Evolutionary conservation across 2,888 invertebrate genomes (phyloP).

Genomic region (Dasysyrphus albostriatus): DNA sequence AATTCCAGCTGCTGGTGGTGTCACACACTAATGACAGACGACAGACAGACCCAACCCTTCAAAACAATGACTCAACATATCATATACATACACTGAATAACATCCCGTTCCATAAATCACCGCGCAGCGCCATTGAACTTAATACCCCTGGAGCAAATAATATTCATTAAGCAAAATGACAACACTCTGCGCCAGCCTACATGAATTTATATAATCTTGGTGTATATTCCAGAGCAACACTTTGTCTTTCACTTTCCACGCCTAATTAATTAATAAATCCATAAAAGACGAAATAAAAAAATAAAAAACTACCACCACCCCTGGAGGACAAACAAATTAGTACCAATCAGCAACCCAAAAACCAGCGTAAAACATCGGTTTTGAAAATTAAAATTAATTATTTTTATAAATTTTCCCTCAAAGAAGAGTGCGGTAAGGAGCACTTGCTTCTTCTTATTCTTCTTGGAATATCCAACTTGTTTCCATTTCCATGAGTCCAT

Average conservation of each 20-base stretch:
- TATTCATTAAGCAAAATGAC: conserved; percentile 73
- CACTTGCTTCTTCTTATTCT: background rate
- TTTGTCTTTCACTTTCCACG: conserved; percentile 75
- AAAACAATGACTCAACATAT: conserved; percentile 54
- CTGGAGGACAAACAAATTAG: conserved; percentile 72
- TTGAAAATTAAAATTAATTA: conserved; percentile 69
- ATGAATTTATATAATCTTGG: conserved; percentile 14
- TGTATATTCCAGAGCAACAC: conserved; percentile 54
- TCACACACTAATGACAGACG: conserved; percentile 19
- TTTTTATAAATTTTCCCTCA: conserved; percentile 46
- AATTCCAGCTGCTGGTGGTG: background rate
- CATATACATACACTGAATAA: background rate
- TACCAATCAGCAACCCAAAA: conserved; percentile 67
- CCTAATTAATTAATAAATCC: conserved; percentile 70
- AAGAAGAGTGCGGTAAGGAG: background rate
- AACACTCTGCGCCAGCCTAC: conserved; percentile 53
- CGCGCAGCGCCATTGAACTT: conserved; percentile 72
- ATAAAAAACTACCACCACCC: conserved; percentile 42
- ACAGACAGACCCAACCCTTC: conserved; percentile 34
- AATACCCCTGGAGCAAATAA: conserved; percentile 35
- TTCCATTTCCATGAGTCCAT: background rate
- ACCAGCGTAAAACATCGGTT: conserved; percentile 39
- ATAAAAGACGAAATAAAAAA: conserved; percentile 13
- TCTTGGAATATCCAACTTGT: conserved; percentile 4
- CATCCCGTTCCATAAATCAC: conserved; percentile 69